A percentile compares a stretch with the other conserved stretches of the same genome.
Conservation (phyloP, 2,888 invertebrate species). For the Anarsia innoxiella region DNA sequence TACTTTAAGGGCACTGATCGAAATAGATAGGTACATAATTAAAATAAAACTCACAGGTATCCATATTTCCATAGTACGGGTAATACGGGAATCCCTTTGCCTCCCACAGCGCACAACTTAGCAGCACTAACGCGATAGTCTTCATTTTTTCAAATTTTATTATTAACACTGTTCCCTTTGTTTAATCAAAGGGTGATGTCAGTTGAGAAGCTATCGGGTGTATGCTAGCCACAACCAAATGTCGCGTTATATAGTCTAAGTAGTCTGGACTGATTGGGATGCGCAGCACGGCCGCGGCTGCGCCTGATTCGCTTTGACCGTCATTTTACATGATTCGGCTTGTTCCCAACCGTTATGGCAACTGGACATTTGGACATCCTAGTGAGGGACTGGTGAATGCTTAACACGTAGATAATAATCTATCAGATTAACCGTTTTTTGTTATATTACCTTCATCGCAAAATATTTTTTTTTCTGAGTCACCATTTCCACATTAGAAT, state of each 20-base stretch:
- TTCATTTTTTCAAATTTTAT: conserved; percentile 45
- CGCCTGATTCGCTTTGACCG: conserved; percentile 39
- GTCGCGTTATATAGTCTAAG: conserved; percentile 58
- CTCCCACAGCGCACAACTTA: conserved; percentile 45
- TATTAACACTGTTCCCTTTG: conserved; percentile 31
- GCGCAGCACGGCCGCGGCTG: conserved; percentile 43
- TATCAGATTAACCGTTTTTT: conserved; percentile 36
- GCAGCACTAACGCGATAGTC: conserved; percentile 32
- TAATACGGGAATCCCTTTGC: conserved; percentile 52
- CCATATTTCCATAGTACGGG: conserved; percentile 58
- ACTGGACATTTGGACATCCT: conserved; percentile 50
- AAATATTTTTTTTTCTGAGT: not conserved
- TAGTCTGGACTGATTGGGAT: conserved; percentile 59
- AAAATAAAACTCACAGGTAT: conserved; percentile 59
- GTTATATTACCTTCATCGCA: conserved; percentile 7
- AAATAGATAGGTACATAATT: too few species aligned
- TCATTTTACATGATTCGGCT: conserved; percentile 51
- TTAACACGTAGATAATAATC: conserved; percentile 42
- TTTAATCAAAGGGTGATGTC: conserved; percentile 39
- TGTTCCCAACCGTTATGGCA: conserved; percentile 57
- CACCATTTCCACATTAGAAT: not conserved
- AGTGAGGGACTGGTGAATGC: conserved; percentile 40
- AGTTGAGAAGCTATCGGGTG: conserved; percentile 35
- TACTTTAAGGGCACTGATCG: too few species aligned
- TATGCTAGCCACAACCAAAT: conserved; percentile 36